Evolutionary conservation across 2,888 invertebrate species (phyloP).

Genomic region (Idaea biselata): DNA sequence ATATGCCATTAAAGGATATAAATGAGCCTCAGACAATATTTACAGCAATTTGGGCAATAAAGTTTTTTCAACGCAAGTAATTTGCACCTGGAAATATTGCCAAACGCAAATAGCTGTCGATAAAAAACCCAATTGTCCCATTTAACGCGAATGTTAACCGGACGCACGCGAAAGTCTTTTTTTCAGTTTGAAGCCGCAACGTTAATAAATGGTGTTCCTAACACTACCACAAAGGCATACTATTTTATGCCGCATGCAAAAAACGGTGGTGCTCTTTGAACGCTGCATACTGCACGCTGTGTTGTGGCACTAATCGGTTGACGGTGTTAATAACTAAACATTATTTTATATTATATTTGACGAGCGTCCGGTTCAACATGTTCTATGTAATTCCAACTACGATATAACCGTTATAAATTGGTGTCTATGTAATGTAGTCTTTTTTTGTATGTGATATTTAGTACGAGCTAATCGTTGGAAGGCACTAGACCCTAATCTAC

Average conservation of each 20-base stretch:
- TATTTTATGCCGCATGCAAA: too few species aligned
- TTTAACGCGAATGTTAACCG: not conserved
- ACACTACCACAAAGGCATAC: too few species aligned
- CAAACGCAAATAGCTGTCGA: not conserved
- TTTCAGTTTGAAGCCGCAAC: too few species aligned
- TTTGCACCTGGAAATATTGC: not conserved
- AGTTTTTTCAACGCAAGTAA: not conserved
- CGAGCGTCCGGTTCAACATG: too few species aligned
- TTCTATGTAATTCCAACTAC: not conserved
- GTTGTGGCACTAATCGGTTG: too few species aligned
- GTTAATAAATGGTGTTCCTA: too few species aligned
- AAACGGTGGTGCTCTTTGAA: too few species aligned
- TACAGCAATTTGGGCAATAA: not conserved
- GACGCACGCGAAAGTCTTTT: too few species aligned
- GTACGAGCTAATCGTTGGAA: slow-evolving; percentile 66
- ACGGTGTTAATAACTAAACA: too few species aligned
- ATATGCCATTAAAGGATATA: not conserved
- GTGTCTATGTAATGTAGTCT: slow-evolving; percentile 11
- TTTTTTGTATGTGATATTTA: slow-evolving; percentile 41
- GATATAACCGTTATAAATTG: not conserved
- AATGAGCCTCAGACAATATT: not conserved
- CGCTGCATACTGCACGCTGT: too few species aligned
- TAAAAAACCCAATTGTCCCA: not conserved
- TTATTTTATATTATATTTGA: too few species aligned
- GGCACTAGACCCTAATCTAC: slow-evolving; percentile 78